phyloP scores from a whole-genome alignment of 2,797 vertebrate species.

The Dendrocincla fuliginosa region DNA sequence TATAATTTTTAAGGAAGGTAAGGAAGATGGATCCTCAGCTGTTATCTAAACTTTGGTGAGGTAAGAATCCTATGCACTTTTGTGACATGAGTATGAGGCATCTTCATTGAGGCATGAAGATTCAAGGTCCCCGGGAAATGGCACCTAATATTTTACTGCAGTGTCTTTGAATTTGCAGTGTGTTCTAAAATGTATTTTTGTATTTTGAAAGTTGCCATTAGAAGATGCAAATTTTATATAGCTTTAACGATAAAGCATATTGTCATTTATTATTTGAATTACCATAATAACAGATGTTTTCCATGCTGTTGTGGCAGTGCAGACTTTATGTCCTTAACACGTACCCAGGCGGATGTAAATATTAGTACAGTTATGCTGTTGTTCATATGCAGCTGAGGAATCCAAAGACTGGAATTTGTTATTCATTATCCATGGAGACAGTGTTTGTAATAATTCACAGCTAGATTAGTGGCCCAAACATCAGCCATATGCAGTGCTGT shows the following conservation, averaged over 20 bases:
- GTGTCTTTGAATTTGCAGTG: background rate
- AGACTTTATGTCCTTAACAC: constrained; percentile 38
- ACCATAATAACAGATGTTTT: constrained; percentile 8
- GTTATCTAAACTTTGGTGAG: background rate
- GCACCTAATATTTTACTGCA: background rate
- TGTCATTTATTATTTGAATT: constrained; percentile 1
- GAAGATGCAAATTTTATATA: background rate
- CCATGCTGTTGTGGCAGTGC: background rate
- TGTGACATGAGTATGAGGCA: background rate
- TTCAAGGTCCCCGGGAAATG: background rate
- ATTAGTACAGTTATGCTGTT: constrained; percentile 1
- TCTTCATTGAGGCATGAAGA: background rate
- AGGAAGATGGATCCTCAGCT: background rate
- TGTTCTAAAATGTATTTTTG: background rate
- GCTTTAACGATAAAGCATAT: background rate
- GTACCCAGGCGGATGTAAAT: background rate
- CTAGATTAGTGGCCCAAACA: background rate
- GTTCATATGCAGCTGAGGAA: constrained; percentile 3
- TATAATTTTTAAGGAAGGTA: background rate
- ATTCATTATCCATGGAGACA: background rate
- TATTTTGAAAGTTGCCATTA: background rate
- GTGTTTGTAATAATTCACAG: background rate
- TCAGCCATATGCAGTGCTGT: background rate
- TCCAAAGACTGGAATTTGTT: constrained; percentile 13
- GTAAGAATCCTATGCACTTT: background rate